Conservation (phyloP, 2,113 vertebrate genomes). For the Actenoides lindsayi region DNA sequence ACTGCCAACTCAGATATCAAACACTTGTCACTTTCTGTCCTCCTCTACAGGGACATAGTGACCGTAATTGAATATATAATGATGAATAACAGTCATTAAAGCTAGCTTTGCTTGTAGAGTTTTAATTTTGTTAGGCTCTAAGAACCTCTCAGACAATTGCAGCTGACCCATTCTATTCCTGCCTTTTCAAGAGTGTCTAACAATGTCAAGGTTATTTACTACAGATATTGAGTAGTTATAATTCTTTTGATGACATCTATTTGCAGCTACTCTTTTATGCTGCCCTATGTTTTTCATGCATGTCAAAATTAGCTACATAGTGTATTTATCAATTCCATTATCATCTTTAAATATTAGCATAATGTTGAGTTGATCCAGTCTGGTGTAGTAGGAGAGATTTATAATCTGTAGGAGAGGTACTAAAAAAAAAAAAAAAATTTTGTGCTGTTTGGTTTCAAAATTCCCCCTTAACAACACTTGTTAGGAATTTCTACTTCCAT, state of each 20-base stretch:
- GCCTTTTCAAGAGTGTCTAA: background rate
- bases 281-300: rapidly evolving
- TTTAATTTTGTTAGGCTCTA: background rate
- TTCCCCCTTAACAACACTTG: background rate
- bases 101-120: background rate
- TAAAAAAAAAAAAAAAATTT: background rate
- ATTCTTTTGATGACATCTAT: background rate
- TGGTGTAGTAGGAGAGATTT: background rate
- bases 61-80: background rate
- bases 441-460: background rate
- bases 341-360: background rate
- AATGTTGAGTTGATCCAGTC: background rate
- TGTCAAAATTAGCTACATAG: background rate
- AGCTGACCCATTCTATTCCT: background rate
- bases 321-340: background rate
- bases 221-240: background rate
- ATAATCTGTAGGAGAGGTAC: background rate
- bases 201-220: background rate
- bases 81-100: background rate
- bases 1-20: background rate
- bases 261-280: background rate
- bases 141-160: background rate
- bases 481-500: background rate
- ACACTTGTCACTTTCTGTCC: background rate
- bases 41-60: background rate